Percentiles rank a stretch among this genome's conserved stretches.
Evolutionary conservation across 2,113 vertebrate genomes (phyloP).

Genomic region (Drymodes brunneopygia): DNA sequence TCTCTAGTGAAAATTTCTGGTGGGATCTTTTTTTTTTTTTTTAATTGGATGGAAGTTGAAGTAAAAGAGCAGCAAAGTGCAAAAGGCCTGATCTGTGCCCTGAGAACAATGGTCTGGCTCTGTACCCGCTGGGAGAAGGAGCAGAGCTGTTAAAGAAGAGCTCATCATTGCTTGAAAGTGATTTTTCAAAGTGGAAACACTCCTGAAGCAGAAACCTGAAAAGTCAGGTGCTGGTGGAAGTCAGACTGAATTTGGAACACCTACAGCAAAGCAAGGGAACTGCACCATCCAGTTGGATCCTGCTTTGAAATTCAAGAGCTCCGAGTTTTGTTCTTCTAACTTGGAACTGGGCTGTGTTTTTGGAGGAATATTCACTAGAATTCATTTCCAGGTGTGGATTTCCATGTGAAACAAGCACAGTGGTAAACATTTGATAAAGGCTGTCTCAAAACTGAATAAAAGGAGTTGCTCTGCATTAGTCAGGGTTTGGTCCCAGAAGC

Average conservation of each 20-base stretch:
- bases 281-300: not conserved
- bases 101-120: not conserved
- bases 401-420: rapidly evolving
- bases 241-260: not conserved
- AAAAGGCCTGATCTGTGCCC: not conserved
- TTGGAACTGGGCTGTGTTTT: not conserved
- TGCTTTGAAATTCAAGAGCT: not conserved
- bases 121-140: not conserved
- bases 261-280: not conserved
- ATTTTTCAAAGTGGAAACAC: not conserved
- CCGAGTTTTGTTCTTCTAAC: not conserved
- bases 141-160: not conserved
- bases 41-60: not conserved
- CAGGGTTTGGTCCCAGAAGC: not conserved
- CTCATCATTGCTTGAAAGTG: not conserved
- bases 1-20: not conserved
- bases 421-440: not conserved
- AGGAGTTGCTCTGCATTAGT: not conserved
- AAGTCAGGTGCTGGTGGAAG: not conserved
- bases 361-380: not conserved
- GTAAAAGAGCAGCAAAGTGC: not conserved
- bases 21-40: not conserved
- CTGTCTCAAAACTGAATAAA: not conserved
- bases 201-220: not conserved
- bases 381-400: not conserved